These are phyloP conservation scores for Rallus limicola DNA, from an alignment of 2,113 vertebrate species.

Conservation along the genomic window DNA sequence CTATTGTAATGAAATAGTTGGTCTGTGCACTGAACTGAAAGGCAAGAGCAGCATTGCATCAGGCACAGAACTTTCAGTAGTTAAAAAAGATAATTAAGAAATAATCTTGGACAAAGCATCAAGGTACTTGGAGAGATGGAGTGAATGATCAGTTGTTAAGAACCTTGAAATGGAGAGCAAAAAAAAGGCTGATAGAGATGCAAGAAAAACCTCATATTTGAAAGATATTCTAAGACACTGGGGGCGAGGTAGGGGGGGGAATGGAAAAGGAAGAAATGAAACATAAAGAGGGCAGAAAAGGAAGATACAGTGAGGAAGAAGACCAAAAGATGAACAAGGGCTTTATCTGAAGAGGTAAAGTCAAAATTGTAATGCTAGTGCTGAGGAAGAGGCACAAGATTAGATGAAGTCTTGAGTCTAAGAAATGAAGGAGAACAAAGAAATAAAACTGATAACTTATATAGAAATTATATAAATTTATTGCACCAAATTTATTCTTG, in stretches of 20 bases:
- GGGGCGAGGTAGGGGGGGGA: not conserved
- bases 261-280: not conserved
- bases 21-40: not conserved
- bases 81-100: not conserved
- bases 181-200: not conserved
- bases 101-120: not conserved
- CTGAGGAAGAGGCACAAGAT: not conserved
- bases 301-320: not conserved
- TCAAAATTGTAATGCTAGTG: not conserved
- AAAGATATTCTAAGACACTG: not conserved
- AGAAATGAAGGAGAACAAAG: not conserved
- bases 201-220: not conserved
- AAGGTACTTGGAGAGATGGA: not conserved
- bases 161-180: not conserved
- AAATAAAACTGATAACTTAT: not conserved
- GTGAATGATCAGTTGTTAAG: not conserved
- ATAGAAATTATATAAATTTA: not conserved
- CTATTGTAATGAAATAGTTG: not conserved
- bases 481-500: not conserved
- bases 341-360: not conserved
- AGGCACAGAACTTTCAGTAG: not conserved
- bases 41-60: not conserved
- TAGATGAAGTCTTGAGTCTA: not conserved
- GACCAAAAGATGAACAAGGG: not conserved
- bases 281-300: not conserved